Evolutionary conservation across 2,113 vertebrate species (phyloP), one percentile per base, ranked within the genome.

Genomic region (Pachypanchax playfairii): DNA sequence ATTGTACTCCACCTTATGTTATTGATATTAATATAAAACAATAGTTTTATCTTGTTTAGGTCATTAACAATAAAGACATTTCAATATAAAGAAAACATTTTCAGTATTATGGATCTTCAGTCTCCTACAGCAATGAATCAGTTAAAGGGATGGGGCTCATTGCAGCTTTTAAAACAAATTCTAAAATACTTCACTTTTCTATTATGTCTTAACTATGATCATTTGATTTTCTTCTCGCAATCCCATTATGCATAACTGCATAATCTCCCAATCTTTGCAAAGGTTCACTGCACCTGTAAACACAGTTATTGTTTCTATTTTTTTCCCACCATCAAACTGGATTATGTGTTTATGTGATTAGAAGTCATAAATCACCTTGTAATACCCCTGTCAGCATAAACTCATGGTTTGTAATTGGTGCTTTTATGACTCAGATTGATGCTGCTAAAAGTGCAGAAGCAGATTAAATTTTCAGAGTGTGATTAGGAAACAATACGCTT

Each of bases 301-400:
- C 60, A 73, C 61, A 83, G 75, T 83, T 61, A 79, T 79, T 63
- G 69, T 57, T 63, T n/a, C n/a, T n/a, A 64, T 71, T 81, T 74
- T 49, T 42, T 42, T 42, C 9, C 1, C 11, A 18, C 58, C 65
- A 64, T 75, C 65, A 79, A 85, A 76, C 68, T 49, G 50, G 85
- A 85, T 80, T 83, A 74, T 51, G 25, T 29, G 2, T 76, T 53
- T 58, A 21, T 73, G 43, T 80, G 74, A 82, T 53, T 80, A 77
- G 67, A 78, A 81, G 73, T 62, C 77, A 55, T 81, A 68, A 81
- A 87, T 85, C 75, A 73, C 22, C 49, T 53, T 3, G 42, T 79
- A 50, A 81, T 75, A 64, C 61, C 51, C 51, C 58, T 63, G 72
- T 87, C 75, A 75, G 54, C 57, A 20, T 56, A 69, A 75, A 74